Conservation (phyloP, 2,113 vertebrate species). For the Cephalopholis sonnerati region DNA sequence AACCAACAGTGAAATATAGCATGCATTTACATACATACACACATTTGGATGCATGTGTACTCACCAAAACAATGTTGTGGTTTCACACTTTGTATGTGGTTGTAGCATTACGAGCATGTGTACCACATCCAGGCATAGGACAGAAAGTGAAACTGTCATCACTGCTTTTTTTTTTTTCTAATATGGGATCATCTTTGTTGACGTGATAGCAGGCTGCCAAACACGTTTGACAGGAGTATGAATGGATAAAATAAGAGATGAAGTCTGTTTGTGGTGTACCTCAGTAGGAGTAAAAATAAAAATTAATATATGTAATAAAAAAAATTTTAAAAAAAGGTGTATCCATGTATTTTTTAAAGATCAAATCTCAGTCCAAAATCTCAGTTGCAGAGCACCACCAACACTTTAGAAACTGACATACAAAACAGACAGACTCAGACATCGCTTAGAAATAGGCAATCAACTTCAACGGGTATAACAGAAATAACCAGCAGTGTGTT, state of each 20-base stretch:
- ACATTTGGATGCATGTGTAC: slow-evolving; percentile 20
- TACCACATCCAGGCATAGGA: background rate
- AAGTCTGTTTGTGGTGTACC: too few species aligned
- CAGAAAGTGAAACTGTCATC: background rate
- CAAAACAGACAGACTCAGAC: too few species aligned
- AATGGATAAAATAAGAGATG: background rate
- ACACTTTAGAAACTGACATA: too few species aligned
- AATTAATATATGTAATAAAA: too few species aligned
- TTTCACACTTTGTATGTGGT: background rate
- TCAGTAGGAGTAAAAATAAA: too few species aligned
- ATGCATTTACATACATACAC: slow-evolving; percentile 43
- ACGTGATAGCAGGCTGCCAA: background rate
- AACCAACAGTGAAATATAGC: slow-evolving; percentile 62
- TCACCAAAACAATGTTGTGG: background rate
- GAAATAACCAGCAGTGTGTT: too few species aligned
- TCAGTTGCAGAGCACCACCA: too few species aligned
- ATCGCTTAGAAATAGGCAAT: too few species aligned
- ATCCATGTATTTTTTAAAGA: too few species aligned
- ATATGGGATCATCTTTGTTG: background rate
- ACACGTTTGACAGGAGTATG: background rate
- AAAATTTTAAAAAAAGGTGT: too few species aligned
- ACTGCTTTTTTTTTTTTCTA: background rate
- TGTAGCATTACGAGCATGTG: background rate
- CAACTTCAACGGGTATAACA: too few species aligned
- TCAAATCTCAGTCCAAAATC: too few species aligned